Evolutionary conservation across 2,113 vertebrate species (phyloP).

Genomic region (Eretmochelys imbricata): DNA sequence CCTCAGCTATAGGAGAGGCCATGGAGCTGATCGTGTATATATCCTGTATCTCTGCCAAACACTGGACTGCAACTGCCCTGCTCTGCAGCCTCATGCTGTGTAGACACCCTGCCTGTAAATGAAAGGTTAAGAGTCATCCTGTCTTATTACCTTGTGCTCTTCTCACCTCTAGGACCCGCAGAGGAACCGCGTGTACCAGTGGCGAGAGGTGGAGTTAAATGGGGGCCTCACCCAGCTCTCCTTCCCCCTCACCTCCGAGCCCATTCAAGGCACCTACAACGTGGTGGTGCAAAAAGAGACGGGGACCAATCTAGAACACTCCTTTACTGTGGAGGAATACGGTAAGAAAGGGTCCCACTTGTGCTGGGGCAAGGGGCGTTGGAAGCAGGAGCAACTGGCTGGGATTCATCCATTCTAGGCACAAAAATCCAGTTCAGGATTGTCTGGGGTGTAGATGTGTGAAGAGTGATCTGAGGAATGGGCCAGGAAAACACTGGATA

Average conservation of each 20-base stretch:
- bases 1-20: neutral
- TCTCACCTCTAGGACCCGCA: constrained; percentile 73
- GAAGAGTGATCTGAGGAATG: neutral
- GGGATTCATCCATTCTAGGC: neutral
- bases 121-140: neutral
- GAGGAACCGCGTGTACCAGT: constrained; percentile 78
- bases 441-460: neutral
- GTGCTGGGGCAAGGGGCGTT: neutral
- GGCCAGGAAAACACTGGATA: neutral
- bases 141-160: neutral
- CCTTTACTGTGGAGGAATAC: constrained; percentile 79
- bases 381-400: neutral
- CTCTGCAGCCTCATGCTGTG: neutral
- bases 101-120: neutral
- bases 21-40: neutral
- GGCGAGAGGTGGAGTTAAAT: constrained; percentile 63
- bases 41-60: neutral
- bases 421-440: neutral
- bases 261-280: constrained; percentile 72
- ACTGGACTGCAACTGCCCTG: neutral
- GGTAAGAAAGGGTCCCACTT: constrained; percentile 67
- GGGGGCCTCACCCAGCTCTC: constrained; percentile 73
- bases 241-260: constrained; percentile 79
- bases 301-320: neutral
- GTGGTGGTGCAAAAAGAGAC: constrained; percentile 63